Base-by-base conservation (phyloP, 2,113 vertebrate genomes). In the Elephantulus edwardii region DNA sequence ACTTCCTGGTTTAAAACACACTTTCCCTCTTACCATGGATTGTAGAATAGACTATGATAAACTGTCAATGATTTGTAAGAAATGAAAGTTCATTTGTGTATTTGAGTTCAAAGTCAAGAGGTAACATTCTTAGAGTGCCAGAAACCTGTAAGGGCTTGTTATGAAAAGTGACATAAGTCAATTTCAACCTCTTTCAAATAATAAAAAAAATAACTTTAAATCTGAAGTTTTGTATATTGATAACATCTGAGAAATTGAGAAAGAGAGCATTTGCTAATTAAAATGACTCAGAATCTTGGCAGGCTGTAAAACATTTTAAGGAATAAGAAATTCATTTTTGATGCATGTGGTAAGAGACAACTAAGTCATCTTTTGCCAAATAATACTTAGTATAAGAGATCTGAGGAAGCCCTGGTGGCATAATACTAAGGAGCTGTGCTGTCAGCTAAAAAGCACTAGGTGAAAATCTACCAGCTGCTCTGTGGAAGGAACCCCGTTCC, bases 271-370 rank as follows among this genome's bases (percentile, higher is more conserved):
- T 75, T 92, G 75, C 4, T 70, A 79, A 88, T 56, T 86, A 68
- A 62, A 82, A 56, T 62, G 83, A 90, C 58, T 91, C 24, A 90
- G 71, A 87, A 82, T 46, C 50, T 80, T 60, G n/a, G 64, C 79
- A 54, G 54, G 19, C 20, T 93, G 9, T n/a, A 40, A 92, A 75
- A 84, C 38, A 44, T 76, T 76, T 75, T 44, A 50, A 8, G 71
- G 93, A 92, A 81, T 74, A 9, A 92, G 14, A 19, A 90, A 46
- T 81, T 68, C 19, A 80, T 81, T 89, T 93, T 89, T 66, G 28
- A 48, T 86, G 40, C 40, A 87, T 84, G 7, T 70, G 88, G 1
- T 66, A 91, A 83, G 50, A 86, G 13, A 82, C 3, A 56, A 24
- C 30, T 79, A 89, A 74, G 33, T 74, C 35, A 71, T 64, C 1